These are phyloP conservation scores for Pycnomerus fuliginosus DNA, from an alignment of 2,888 invertebrate genomes.

Conservation along the genomic window DNA sequence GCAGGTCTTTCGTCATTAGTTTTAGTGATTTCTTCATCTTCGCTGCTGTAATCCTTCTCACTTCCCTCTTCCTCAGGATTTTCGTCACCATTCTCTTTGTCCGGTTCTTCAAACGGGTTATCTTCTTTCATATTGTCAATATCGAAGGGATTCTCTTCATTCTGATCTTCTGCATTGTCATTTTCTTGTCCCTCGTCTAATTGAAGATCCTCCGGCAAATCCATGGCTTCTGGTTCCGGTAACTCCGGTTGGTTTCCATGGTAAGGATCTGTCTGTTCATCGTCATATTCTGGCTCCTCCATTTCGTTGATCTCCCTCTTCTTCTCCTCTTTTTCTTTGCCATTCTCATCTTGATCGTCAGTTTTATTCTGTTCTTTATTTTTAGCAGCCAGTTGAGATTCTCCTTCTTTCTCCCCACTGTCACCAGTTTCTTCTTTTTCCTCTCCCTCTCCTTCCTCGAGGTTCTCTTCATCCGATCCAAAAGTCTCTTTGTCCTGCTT, in stretches of 20 bases:
- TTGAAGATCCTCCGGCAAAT: conserved; percentile 84
- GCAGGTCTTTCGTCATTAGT: conserved; percentile 47
- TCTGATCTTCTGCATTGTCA: conserved; percentile 59
- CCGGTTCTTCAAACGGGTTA: conserved; percentile 42
- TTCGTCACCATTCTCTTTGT: conserved; percentile 41
- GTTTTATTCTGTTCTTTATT: conserved; percentile 53
- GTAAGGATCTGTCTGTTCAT: conserved; percentile 80
- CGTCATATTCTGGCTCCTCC: conserved; percentile 76
- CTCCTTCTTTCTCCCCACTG: conserved; percentile 62
- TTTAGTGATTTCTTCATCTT: conserved; percentile 38
- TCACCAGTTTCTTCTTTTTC: conserved; percentile 53
- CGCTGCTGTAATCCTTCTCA: conserved; percentile 29
- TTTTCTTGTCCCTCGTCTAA: conserved; percentile 71
- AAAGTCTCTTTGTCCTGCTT: conserved; percentile 78
- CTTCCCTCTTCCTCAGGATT: conserved; percentile 49
- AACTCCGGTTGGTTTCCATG: conserved; percentile 76
- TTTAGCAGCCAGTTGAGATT: conserved; percentile 75
- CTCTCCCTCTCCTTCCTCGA: conserved; percentile 51
- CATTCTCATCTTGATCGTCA: conserved; percentile 56
- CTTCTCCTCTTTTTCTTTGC: conserved; percentile 55
- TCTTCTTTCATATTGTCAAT: conserved; percentile 72
- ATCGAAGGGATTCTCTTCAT: conserved; percentile 82
- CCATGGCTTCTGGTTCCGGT: conserved; percentile 83
- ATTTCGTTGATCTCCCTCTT: conserved; percentile 76
- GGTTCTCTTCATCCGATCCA: conserved; percentile 79